Evolutionary conservation across 1,140 invertebrate genomes (phyloP).

Genomic region (Carposina sasakii): DNA sequence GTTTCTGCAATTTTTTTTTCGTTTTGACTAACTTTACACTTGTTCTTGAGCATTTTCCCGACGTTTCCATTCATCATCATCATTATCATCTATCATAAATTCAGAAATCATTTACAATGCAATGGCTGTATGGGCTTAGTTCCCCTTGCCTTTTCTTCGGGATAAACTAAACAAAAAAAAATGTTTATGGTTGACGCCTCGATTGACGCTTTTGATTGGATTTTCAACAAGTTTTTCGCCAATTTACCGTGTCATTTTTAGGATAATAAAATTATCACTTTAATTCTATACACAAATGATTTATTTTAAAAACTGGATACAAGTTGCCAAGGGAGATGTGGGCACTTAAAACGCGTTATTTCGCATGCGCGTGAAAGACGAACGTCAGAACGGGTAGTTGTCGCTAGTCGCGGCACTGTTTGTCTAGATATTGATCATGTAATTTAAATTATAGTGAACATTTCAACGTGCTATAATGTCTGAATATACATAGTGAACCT

Average conservation of each 20-base stretch:
- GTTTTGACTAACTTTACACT: too few relatives aligned
- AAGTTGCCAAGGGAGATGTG: too few relatives aligned
- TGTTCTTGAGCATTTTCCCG: too few relatives aligned
- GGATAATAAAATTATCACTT: slow-evolving; percentile 28
- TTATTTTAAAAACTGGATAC: slow-evolving; percentile 22
- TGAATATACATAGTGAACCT: slow-evolving; percentile 23
- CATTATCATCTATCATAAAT: too few relatives aligned
- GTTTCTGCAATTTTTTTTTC: too few relatives aligned
- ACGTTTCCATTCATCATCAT: too few relatives aligned
- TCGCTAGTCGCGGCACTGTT: slow-evolving; percentile 34
- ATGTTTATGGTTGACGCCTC: slow-evolving; percentile 62
- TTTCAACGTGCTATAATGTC: too few relatives aligned
- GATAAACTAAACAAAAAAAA: slow-evolving; percentile 17
- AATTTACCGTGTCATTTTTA: slow-evolving; percentile 25
- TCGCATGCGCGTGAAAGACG: slow-evolving; percentile 62
- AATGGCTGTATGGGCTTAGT: too few relatives aligned
- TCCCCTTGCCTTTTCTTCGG: neutral
- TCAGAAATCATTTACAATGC: too few relatives aligned
- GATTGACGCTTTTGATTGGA: slow-evolving; percentile 52
- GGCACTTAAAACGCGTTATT: too few relatives aligned
- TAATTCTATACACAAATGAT: slow-evolving; percentile 36
- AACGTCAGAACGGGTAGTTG: slow-evolving; percentile 48
- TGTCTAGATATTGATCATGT: too few relatives aligned
- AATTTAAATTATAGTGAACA: too few relatives aligned
- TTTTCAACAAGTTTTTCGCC: slow-evolving; percentile 36